Evolutionary conservation across 1,140 invertebrate genomes (phyloP), one percentile per base, ranked within the genome.

Genomic region (Teleogryllus occipitalis): DNA sequence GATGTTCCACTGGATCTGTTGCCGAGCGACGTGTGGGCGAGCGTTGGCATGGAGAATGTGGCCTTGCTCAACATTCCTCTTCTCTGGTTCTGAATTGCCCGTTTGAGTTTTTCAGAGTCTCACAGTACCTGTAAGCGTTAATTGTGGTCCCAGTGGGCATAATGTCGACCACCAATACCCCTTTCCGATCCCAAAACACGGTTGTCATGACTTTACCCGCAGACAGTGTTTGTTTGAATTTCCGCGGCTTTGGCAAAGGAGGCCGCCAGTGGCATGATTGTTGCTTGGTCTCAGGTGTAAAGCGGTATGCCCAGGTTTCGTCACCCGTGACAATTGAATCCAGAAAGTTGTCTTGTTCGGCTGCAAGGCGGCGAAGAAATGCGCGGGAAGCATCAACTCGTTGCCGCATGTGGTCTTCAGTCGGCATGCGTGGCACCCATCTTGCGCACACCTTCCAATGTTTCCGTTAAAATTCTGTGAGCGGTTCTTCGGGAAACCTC

Each of bases 41-140:
- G 84, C 82, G 81, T 86, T 86, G 82, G 87, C 85, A 78, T 86
- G 85, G 49, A 54, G 8, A 54, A 15, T 54, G 49, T 15, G 49
- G 8, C 49, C 49, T 72, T 83, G 79, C 78, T 82, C 78, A 83
- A 77, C 54, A 80, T 74, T 77, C 81, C 81, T 46, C 81, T 76
- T 22, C 79, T 49, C 81, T 82, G 81, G 73, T 83, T 81, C 27
- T 82, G 77, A 73, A 83, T 81, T 74, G 49, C 79, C 39, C 80
- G 21, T 22, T 49, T 79, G 74, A 82, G 79, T 74, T 79, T 80
- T 47, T 81, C 74, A 83, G 79, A 80, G 81, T 82, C 49, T 81
- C 73, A 77, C 79, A 81, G 78, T 84, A 85, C 15, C 81, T 47
- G 49, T 79, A 81, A 22, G 78, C 80, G 80, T 80, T 84, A 7